Evolutionary conservation across 2,113 vertebrate genomes (phyloP).

Genomic region (Hypomesus transpacificus): DNA sequence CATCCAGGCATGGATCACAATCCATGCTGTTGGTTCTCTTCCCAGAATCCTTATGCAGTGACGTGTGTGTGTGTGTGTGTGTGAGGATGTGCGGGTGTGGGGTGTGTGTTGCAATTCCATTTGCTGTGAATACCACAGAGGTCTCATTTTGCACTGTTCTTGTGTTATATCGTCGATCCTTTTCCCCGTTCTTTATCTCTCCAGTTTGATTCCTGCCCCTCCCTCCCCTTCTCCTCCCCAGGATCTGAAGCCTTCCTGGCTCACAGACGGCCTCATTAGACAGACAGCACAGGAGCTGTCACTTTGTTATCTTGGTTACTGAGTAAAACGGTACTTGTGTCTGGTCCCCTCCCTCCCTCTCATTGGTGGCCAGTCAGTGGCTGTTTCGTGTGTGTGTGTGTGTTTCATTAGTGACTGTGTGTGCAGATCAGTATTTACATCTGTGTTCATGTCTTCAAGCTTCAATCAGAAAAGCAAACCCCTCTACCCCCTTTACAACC

Average conservation of each 20-base stretch:
- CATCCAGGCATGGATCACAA: constrained; percentile 60
- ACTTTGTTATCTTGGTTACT: constrained; percentile 21
- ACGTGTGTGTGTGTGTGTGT: constrained; percentile 8
- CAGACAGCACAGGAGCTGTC: constrained; percentile 2
- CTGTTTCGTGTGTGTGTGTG: not conserved
- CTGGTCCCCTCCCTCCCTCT: not conserved
- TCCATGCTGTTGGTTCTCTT: constrained; percentile 57
- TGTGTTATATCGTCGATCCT: constrained; percentile 30
- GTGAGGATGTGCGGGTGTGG: not conserved
- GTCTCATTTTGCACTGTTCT: constrained; percentile 9
- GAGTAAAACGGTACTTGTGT: constrained; percentile 27
- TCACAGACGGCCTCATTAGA: not conserved
- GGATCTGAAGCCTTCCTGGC: not conserved
- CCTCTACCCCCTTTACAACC: too few relatives aligned
- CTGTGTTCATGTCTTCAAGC: too few relatives aligned
- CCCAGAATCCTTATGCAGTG: constrained; percentile 53
- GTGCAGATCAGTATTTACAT: too few relatives aligned
- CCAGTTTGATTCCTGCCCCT: not conserved
- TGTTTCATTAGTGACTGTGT: too few relatives aligned
- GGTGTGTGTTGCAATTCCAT: not conserved
- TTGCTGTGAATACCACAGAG: too few relatives aligned
- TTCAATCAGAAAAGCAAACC: too few relatives aligned
- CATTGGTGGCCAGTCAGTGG: not conserved
- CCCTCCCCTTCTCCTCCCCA: not conserved
- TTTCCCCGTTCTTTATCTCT: not conserved